Base-by-base conservation (phyloP, 2,888 invertebrate genomes). In the Conops quadrifasciatus region DNA sequence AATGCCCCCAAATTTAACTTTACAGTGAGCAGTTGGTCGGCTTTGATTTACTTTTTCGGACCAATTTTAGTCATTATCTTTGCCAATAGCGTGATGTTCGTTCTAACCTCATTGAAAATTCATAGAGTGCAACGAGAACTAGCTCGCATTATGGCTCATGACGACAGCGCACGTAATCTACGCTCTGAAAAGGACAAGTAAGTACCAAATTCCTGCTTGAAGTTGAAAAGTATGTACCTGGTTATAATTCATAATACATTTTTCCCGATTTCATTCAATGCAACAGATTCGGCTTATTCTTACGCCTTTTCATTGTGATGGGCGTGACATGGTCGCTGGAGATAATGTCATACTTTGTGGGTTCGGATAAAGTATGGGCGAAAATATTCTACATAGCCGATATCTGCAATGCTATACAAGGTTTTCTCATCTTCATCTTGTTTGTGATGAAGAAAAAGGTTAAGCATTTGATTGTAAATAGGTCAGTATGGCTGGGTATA, bases 271-370 rank as follows among this genome's bases (percentile, higher is more conserved):
- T 43, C n/a, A 47, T 56, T 7, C 16, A 66, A 56, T 64, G 71
- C 13, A 65, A 47, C 24, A 94, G 94, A 85, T 94, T 92, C 82
- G 91, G 90, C 36, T 87, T 94, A 2, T 94, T 94, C 82, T 80
- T 94, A 78, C 94, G 94, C 80, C 86, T 95, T 49, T 92, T 95
- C 82, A 88, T 94, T 77, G 93, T 94, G 30, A 94, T 94, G 94
- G 95, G 94, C 0, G 90, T 94, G 21, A 94, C 93, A 80, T 95
- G 94, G 95, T 88, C 90, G 0, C 90, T 92, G 86, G 94, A 95
- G 82, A 88, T 94, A 64, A 86, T 94, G 72, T 92, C 94, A 56
- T 93, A 92, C 88, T 88, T 90, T 24, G 88, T 89, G 1, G 89
- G 89, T 72, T 67, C 72, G 2, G 87, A 83, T 19, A 79, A 76